Conservation (phyloP, 1,140 invertebrate species). For the Pseudomyrmex cubaensis region DNA sequence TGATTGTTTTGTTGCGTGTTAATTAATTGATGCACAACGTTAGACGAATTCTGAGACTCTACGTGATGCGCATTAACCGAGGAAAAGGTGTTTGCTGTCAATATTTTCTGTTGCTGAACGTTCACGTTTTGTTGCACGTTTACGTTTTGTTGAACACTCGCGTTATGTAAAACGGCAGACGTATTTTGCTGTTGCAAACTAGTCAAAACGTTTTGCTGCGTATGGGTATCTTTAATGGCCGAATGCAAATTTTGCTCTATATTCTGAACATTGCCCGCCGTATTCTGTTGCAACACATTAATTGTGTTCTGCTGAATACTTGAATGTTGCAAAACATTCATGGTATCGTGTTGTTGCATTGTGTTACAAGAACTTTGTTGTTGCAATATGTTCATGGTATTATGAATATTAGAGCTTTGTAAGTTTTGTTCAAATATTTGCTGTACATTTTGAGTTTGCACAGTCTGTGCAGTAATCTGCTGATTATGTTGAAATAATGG, state of each 20-base stretch:
- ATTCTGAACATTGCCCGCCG: conserved; percentile 67
- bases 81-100: conserved; percentile 68
- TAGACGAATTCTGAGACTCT: conserved; percentile 64
- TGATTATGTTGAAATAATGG: conserved; percentile 72
- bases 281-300: conserved; percentile 79
- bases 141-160: conserved; percentile 71
- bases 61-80: conserved; percentile 73
- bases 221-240: conserved; percentile 60
- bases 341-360: conserved; percentile 69
- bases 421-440: conserved; percentile 81
- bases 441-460: conserved; percentile 82
- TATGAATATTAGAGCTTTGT: conserved; percentile 76
- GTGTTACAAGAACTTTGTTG: conserved; percentile 72
- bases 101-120: conserved; percentile 73
- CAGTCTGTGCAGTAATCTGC: conserved; percentile 80
- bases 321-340: conserved; percentile 78
- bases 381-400: conserved; percentile 78
- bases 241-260: conserved; percentile 77
- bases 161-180: conserved; percentile 69
- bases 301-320: conserved; percentile 79
- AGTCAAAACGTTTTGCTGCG: conserved; percentile 68
- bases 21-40: conserved; percentile 64
- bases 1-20: conserved; percentile 73
- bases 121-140: conserved; percentile 73
- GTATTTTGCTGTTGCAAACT: conserved; percentile 77